Evolutionary conservation across 2,113 vertebrate genomes (phyloP), one percentile per base, ranked within the genome.

Genomic region (Otolemur garnettii): DNA sequence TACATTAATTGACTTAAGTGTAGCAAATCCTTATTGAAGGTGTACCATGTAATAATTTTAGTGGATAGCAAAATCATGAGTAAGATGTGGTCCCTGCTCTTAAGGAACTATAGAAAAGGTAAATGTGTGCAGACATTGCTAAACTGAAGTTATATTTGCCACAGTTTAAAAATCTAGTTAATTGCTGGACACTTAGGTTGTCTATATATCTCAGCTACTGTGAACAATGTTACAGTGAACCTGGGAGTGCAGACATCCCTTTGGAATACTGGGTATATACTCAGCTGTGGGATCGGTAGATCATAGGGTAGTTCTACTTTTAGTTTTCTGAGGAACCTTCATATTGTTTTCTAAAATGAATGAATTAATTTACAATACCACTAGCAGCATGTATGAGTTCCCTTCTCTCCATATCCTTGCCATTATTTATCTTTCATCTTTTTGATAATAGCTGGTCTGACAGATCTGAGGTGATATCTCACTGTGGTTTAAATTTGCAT

Each of bases 1-100:
- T 93, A 66, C 10, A n/a, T 86, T 92, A 85, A 74, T 69, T 92
- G 66, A 89, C 80, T 85, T 74, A 68, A 88, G 21, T 75, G 9
- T 55, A 92, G 21, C 78, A 85, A 26, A 74, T 87, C 10, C 12
- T 85, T 89, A 74, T 62, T 87, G 22, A 93, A 78, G 93, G 26
- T 38, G 30, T 87, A 45, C 59, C 21, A 62, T 57, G 19, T 90
- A 71, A 59, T 60, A 71, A 80, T 28, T 79, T 35, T 13, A 84
- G 4, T 72, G 33, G 45, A 30, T 91, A 62, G 66, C 7, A 79
- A 60, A 78, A 53, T 85, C 84, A 64, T 89, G 50, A 92, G 35
- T 91, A 66, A 66, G 28, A 19, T 64, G 10, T 88, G 38, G 2
- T 72, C 30, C 38, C 60, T 84, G 55, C 35, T 93, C 33, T 84